A percentile compares a stretch with the other conserved stretches of the same genome.
Evolutionary conservation across 2,797 vertebrate genomes (phyloP).

Genomic region (Furcifer pardalis): DNA sequence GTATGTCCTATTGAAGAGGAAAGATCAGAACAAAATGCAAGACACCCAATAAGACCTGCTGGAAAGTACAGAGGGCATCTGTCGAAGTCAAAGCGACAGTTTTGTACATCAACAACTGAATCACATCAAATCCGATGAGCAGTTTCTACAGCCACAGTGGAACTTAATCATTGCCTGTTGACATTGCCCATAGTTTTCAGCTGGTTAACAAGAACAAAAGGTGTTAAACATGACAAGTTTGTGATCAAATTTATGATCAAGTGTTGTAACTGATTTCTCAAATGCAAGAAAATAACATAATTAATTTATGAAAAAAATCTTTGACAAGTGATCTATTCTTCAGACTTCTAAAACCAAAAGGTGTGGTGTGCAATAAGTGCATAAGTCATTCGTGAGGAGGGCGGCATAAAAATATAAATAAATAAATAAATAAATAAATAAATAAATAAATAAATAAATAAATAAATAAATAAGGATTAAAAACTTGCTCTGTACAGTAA

Average conservation of each 20-base stretch:
- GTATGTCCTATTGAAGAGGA: too few species aligned
- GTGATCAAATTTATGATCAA: not conserved
- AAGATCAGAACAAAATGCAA: not conserved
- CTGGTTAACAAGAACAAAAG: not conserved
- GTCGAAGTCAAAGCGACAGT: not conserved
- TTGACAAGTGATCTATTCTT: not conserved
- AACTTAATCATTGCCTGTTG: not conserved
- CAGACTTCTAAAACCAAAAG: not conserved
- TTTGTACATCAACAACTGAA: not conserved
- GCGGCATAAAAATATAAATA: too few species aligned
- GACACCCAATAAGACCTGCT: not conserved
- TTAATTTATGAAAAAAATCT: not conserved
- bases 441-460: too few species aligned
- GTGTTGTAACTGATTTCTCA: not conserved
- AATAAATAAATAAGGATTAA: not conserved
- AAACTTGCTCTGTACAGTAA: too few species aligned
- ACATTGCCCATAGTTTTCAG: not conserved
- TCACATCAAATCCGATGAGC: not conserved
- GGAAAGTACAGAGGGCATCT: not conserved
- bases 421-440: too few species aligned
- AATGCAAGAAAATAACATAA: not conserved
- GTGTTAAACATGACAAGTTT: not conserved
- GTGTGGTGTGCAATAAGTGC: not conserved
- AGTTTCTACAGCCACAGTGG: not conserved
- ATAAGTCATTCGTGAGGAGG: too few species aligned